Evolutionary conservation across 2,113 vertebrate species (phyloP).

Genomic region (Lagopus muta): DNA sequence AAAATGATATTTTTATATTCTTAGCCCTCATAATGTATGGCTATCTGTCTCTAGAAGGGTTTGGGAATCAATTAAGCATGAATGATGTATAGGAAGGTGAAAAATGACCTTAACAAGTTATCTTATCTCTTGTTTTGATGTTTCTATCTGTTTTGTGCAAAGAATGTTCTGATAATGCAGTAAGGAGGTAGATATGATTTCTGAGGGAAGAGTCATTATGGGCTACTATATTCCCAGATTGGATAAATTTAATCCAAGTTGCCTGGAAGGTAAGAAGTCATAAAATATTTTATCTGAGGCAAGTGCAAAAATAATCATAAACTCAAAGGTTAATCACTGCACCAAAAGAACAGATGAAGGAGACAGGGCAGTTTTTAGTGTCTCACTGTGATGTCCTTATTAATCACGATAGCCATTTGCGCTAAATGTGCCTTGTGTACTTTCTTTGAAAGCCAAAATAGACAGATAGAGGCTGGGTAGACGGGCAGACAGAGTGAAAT

Average conservation of each 20-base stretch:
- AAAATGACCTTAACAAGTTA: conserved; percentile 80
- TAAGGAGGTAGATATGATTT: conserved; percentile 70
- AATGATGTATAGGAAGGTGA: conserved; percentile 71
- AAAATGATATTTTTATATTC: conserved; percentile 76
- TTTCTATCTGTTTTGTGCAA: conserved; percentile 75
- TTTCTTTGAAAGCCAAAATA: conserved; percentile 69
- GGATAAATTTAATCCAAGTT: conserved; percentile 82
- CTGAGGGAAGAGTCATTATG: conserved; percentile 66
- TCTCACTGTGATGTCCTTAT: conserved; percentile 74
- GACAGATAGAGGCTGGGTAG: conserved; percentile 42
- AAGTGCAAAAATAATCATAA: conserved; percentile 83
- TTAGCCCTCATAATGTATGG: conserved; percentile 56
- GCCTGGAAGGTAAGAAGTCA: conserved; percentile 80
- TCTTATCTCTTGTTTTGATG: conserved; percentile 70
- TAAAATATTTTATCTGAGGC: conserved; percentile 83
- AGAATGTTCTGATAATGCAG: conserved; percentile 60
- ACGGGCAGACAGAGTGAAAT: conserved; percentile 55
- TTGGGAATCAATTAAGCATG: conserved; percentile 75
- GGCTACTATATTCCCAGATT: conserved; percentile 69
- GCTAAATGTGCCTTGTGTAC: conserved; percentile 64
- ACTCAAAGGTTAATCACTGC: conserved; percentile 86
- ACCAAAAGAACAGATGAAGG: conserved; percentile 79
- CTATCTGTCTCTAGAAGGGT: conserved; percentile 70
- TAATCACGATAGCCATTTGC: conserved; percentile 72
- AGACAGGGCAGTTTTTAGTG: conserved; percentile 78